These are phyloP conservation scores for Diorhabda carinulata DNA, from an alignment of 1,140 invertebrate genomes.

Conservation along the genomic window DNA sequence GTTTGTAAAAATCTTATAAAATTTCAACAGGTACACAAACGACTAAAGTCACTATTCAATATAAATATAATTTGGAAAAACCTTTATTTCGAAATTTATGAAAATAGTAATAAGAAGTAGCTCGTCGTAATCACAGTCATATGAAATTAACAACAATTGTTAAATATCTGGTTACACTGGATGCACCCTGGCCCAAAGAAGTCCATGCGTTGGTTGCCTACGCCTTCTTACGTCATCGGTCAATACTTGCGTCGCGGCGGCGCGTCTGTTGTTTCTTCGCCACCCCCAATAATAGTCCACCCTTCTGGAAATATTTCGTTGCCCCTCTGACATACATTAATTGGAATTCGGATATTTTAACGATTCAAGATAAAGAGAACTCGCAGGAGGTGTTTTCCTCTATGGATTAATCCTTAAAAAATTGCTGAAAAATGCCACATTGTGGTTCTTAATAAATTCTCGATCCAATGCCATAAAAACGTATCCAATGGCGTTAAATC, in stretches of 20 bases:
- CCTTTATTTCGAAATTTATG: too few species aligned
- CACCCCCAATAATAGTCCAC: not conserved
- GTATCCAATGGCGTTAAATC: too few species aligned
- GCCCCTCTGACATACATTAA: not conserved
- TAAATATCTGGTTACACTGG: not conserved
- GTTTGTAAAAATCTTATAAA: not conserved
- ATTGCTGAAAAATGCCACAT: too few species aligned
- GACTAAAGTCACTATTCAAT: not conserved
- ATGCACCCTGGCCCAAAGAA: slow-evolving; percentile 13
- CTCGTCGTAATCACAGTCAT: not conserved
- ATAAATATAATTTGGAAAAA: too few species aligned
- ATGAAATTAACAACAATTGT: not conserved
- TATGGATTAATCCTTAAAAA: too few species aligned
- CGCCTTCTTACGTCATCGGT: slow-evolving; percentile 44
- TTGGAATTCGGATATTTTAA: not conserved
- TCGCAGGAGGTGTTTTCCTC: too few species aligned
- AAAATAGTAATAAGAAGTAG: not conserved
- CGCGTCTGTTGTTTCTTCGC: slow-evolving; percentile 33
- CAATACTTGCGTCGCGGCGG: slow-evolving; percentile 45
- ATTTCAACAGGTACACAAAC: slow-evolving; percentile 6
- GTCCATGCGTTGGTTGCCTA: slow-evolving; percentile 33
- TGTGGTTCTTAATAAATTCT: too few species aligned
- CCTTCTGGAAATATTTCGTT: not conserved
- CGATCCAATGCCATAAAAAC: too few species aligned
- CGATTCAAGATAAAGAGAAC: too few species aligned